Evolutionary conservation across 2,888 invertebrate species (phyloP).

Genomic region (Digitonthophagus gazella): DNA sequence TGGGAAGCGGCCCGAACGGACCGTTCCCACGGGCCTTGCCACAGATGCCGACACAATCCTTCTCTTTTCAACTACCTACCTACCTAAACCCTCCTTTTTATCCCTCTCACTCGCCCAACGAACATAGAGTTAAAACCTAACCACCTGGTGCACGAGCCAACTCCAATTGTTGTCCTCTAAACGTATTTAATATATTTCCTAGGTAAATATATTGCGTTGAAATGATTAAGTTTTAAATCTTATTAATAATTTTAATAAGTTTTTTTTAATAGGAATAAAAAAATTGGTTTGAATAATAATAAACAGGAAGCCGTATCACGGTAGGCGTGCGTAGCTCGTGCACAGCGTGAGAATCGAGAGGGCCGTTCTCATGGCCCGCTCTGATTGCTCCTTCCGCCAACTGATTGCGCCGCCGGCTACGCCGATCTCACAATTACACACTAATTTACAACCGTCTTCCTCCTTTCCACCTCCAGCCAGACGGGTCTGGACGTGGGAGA

Average conservation of each 20-base stretch:
- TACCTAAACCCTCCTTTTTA: not conserved
- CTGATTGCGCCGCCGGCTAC: slow-evolving; percentile 42
- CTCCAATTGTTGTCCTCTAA: too few species aligned
- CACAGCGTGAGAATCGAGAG: slow-evolving; percentile 48
- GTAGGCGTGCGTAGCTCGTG: slow-evolving; percentile 42
- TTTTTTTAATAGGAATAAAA: not conserved
- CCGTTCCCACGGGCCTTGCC: not conserved
- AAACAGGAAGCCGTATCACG: slow-evolving; percentile 29
- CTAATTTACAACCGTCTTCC: slow-evolving; percentile 41
- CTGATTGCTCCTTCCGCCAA: slow-evolving; percentile 50
- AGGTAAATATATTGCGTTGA: too few species aligned
- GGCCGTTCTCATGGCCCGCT: slow-evolving; percentile 41
- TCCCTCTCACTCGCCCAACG: not conserved
- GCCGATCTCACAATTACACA: slow-evolving; percentile 46
- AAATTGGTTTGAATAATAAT: not conserved
- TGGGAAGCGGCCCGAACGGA: not conserved
- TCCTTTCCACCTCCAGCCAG: slow-evolving; percentile 7
- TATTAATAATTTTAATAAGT: too few species aligned
- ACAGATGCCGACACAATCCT: not conserved
- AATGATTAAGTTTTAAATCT: too few species aligned
- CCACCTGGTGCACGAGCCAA: too few species aligned
- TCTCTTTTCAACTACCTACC: not conserved
- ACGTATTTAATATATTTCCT: too few species aligned
- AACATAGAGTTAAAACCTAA: too few species aligned
- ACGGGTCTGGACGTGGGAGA: not conserved